Base-by-base conservation (phyloP, 2,888 invertebrate genomes). In the Pseudanteris insignis region DNA sequence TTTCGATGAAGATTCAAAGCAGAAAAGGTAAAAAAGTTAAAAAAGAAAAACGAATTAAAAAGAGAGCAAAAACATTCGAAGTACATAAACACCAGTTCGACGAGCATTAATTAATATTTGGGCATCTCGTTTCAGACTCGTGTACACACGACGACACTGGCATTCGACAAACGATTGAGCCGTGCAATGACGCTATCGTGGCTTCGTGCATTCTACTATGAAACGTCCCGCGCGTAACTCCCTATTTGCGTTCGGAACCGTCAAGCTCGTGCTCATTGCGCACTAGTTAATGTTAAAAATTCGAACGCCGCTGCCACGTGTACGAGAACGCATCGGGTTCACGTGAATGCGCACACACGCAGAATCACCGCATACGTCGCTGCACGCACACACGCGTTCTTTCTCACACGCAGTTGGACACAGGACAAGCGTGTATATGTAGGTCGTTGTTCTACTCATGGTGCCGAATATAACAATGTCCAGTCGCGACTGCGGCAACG, bases 211-310 rank as follows among this genome's bases (percentile, higher is more conserved):
- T n/a, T n/a, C n/a, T n/a, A n/a, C n/a, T n/a, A n/a, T n/a, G n/a
- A n/a, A n/a, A n/a, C n/a, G n/a, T n/a, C 37, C 44, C 38, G 14
- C 30, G 30, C 55, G 36, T 47, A 53, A 36, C 62, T 47, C 37
- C 48, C 53, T 58, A 63, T 63, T 63, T 58, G 63, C 63, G 63
- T 63, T n/a, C n/a, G n/a, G 53, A 63, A 63, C 63, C 54, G 54
- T 63, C 54, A 54, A 58, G 58, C 54, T 58, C 58, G 37, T 58
- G 58, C 53, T 63, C 63, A 53, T 53, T 48, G 58, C 63, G 36
- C 53, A 54, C 53, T 40, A 28, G 33, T 54, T 44, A 15, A 34
- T 63, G 50, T 43, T 58, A 63, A 58, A 48, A 53, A 58, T 48
- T 44, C 30, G 51, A 51, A 28, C 44, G 33, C 48, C n/a, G 25